Base-by-base conservation (phyloP, 2,888 invertebrate genomes). In the Strigamia maritima region DNA sequence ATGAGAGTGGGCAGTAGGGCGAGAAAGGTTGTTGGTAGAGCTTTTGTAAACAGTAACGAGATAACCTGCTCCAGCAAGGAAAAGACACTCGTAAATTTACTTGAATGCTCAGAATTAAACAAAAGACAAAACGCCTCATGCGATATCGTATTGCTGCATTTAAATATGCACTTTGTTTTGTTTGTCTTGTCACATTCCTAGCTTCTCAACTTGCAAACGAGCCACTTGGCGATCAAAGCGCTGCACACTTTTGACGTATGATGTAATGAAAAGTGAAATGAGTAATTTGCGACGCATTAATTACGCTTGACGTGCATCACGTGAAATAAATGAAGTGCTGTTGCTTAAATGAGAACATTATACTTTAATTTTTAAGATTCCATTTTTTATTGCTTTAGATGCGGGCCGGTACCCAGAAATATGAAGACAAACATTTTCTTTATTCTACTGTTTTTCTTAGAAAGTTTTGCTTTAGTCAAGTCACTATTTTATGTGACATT, bases 21-120 rank as follows among this genome's bases (percentile, higher is more conserved):
- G 60, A 60, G 60, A 60, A 60, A 60, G 60, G 60, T 60, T 60
- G 60, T 60, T 60, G 19, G 60, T 60, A 60, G 60, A 60, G 60
- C 60, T 19, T 60, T 60, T 60, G 60, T 60, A 60, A 60, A 60
- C 60, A 60, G 60, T 60, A 60, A 60, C 60, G 60, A 60, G 60
- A 60, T 60, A 60, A 60, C 60, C 60, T 60, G 60, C 19, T 60
- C 60, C 60, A 60, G 60, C 60, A 19, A 60, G 60, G 60, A 60
- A 60, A 60, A 60, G 19, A 19, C 60, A 60, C 60, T 60, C 60
- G 60, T 60, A 60, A 60, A 60, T 60, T 60, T 19, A 22, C 3
- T 19, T 16, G 19, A 4, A 60, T 60, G 60, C 60, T 19, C 19
- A 12, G 24, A 60, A 60, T 60, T 60, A 60, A 24, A 60, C 60